Percentiles rank a stretch among this genome's conserved stretches.
Evolutionary conservation across 1,140 invertebrate species (phyloP).

Genomic region (Danaus melanippus): DNA sequence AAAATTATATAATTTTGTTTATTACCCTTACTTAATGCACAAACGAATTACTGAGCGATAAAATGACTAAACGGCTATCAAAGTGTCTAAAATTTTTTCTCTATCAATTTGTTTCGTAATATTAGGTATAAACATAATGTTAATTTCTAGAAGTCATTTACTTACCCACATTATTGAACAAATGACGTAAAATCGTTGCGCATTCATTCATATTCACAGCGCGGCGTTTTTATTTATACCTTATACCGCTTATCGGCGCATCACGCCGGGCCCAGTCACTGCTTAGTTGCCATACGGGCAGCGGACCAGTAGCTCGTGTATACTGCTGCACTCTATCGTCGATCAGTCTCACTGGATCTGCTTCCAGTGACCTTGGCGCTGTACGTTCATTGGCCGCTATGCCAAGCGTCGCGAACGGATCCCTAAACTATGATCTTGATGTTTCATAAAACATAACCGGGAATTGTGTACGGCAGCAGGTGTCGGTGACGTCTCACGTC

Average conservation of each 20-base stretch:
- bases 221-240: slow-evolving; percentile 64
- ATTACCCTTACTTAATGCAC: too few relatives aligned
- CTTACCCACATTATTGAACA: slow-evolving; percentile 6
- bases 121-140: too few relatives aligned
- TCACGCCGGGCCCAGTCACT: slow-evolving; percentile 45
- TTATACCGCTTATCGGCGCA: slow-evolving; percentile 65
- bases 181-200: slow-evolving; percentile 23
- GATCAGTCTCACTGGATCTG: slow-evolving; percentile 30
- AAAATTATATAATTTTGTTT: too few relatives aligned
- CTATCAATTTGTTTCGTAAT: too few relatives aligned
- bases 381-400: slow-evolving; percentile 61
- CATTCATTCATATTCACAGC: slow-evolving; percentile 61
- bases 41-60: too few relatives aligned
- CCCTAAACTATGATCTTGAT: slow-evolving; percentile 51
- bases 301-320: slow-evolving; percentile 46
- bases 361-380: slow-evolving; percentile 57
- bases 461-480: slow-evolving; percentile 32
- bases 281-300: slow-evolving; percentile 66
- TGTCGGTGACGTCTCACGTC: slow-evolving; percentile 46
- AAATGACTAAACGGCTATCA: too few relatives aligned
- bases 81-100: too few relatives aligned
- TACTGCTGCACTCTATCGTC: slow-evolving; percentile 43
- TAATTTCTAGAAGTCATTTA: slow-evolving; percentile 4
- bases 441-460: slow-evolving; percentile 33
- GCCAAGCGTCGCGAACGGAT: slow-evolving; percentile 41